Evolutionary conservation across 2,113 vertebrate species (phyloP).

Genomic region (Amia ocellicauda): DNA sequence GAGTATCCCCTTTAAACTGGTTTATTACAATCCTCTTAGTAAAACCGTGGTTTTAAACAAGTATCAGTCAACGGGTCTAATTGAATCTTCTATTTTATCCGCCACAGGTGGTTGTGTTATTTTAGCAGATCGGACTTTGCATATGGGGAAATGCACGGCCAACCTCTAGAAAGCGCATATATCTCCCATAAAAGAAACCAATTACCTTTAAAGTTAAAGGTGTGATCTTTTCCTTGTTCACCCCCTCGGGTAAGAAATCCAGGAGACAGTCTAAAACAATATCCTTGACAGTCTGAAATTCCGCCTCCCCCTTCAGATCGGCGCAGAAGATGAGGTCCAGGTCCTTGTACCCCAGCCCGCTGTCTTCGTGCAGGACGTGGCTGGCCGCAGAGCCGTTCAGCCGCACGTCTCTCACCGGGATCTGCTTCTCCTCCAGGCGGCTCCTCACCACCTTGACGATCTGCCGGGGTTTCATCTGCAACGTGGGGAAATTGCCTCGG

Average conservation of each 20-base stretch:
- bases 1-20: constrained; percentile 52
- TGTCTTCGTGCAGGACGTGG: constrained; percentile 91
- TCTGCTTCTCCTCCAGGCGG: constrained; percentile 84
- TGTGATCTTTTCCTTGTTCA: constrained; percentile 95
- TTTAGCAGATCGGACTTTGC: too few relatives aligned
- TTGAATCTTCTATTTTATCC: constrained; percentile 22
- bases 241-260: constrained; percentile 95
- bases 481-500: constrained; percentile 95
- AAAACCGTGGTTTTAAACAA: constrained; percentile 43
- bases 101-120: not conserved
- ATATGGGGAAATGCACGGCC: not conserved
- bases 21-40: constrained; percentile 63
- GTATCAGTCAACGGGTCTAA: constrained; percentile 48
- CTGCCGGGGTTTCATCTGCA: constrained; percentile 90
- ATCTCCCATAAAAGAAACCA: not conserved
- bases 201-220: constrained; percentile 92
- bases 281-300: constrained; percentile 96
- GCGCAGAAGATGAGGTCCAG: constrained; percentile 97
- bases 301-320: constrained; percentile 86
- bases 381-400: constrained; percentile 95
- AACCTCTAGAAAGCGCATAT: not conserved
- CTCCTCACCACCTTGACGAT: constrained; percentile 91
- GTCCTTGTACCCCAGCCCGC: constrained; percentile 95
- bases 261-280: constrained; percentile 95
- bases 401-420: constrained; percentile 86